Conservation (phyloP, 2,888 invertebrate species). For the Caenorhabditis becei region DNA sequence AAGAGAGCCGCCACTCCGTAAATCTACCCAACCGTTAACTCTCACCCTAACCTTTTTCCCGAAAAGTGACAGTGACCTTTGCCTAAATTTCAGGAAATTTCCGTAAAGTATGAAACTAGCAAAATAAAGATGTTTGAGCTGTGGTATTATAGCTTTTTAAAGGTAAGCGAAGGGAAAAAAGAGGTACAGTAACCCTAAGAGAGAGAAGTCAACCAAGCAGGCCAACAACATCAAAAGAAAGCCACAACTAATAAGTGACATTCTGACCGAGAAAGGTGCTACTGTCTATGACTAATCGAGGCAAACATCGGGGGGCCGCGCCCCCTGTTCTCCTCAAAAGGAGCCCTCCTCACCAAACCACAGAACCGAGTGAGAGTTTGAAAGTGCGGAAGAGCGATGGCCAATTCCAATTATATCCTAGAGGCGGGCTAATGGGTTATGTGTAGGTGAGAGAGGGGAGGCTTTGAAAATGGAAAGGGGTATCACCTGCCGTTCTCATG, state of each 20-base stretch:
- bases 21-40: too few relatives aligned
- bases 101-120: too few relatives aligned
- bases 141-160: too few relatives aligned
- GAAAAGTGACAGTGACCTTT: too few relatives aligned
- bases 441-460: not conserved
- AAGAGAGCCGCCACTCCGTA: too few relatives aligned
- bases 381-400: not conserved
- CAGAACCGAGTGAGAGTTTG: not conserved
- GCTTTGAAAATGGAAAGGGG: not conserved
- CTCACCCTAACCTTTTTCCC: too few relatives aligned
- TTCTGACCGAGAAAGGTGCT: conserved; percentile 17
- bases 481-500: not conserved
- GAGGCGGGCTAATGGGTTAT: not conserved
- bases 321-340: not conserved
- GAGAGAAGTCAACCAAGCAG: not conserved
- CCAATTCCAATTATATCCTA: not conserved
- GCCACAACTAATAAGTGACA: conserved; percentile 38
- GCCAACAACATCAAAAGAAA: conserved; percentile 30
- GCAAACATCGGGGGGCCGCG: conserved; percentile 8
- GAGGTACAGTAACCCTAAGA: not conserved
- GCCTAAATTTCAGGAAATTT: too few relatives aligned
- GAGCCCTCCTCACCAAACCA: not conserved
- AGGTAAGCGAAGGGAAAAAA: not conserved
- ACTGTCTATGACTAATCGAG: conserved; percentile 43
- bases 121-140: too few relatives aligned